Percentiles rank a stretch among this genome's conserved stretches.
phyloP scores from a whole-genome alignment of 1,140 invertebrate species.

The Stegodyphus dumicola region DNA sequence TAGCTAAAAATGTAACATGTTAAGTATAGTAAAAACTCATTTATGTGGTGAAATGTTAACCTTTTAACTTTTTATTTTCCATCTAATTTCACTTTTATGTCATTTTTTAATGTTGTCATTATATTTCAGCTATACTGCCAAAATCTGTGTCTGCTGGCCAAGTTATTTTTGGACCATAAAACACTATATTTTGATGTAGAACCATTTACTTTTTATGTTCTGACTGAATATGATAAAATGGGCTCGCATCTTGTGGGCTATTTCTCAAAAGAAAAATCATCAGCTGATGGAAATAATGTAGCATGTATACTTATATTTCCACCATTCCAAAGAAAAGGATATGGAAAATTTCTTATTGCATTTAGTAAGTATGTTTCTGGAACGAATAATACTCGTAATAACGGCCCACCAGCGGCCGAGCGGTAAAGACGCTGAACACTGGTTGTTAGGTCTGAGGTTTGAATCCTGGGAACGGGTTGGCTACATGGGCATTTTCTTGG shows the following conservation, averaged over 20 bases:
- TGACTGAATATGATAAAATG: constrained; percentile 93
- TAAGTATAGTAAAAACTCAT: no score
- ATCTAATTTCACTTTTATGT: no score
- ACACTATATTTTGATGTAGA: constrained; percentile 98
- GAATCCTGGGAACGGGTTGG: no score
- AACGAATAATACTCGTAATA: no score
- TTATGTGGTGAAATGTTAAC: no score
- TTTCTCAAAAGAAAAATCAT: constrained; percentile 99
- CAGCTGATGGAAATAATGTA: constrained; percentile 96
- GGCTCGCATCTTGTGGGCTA: constrained; percentile 97
- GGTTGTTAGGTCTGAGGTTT: no score
- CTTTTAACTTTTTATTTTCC: no score
- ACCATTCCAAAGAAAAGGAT: constrained; percentile 97
- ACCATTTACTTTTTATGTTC: constrained; percentile 95
- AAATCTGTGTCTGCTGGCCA: constrained; percentile 93
- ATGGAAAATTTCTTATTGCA: constrained; percentile 96
- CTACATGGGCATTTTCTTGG: no score
- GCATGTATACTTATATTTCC: constrained; percentile 97
- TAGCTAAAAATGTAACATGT: no score
- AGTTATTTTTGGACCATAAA: constrained; percentile 97
- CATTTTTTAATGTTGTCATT: constrained; percentile 1
- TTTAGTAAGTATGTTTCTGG: constrained; percentile 74
- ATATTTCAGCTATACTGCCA: constrained; percentile 86
- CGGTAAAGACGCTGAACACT: no score
- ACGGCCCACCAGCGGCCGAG: no score